phyloP scores from a whole-genome alignment of 2,113 vertebrate genomes.

The Typhlomys cinereus region DNA sequence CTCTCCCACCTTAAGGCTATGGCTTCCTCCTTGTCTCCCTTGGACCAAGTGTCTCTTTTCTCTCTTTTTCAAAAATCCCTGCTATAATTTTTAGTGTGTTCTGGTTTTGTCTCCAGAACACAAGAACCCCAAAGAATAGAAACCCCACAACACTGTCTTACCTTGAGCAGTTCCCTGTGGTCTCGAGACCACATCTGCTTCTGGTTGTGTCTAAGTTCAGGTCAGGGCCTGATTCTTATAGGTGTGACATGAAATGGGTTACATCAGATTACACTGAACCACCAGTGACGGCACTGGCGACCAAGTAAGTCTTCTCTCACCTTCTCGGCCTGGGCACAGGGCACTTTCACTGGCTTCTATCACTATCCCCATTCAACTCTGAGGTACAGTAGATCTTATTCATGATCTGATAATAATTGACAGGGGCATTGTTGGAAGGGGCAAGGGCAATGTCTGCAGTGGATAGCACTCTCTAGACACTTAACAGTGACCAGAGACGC shows the following conservation, averaged over 20 bases:
- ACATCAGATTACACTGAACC: neutral
- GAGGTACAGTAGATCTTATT: neutral
- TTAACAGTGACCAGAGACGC: neutral
- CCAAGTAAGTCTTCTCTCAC: neutral
- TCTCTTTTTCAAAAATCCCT: too few species aligned
- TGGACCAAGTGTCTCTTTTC: too few species aligned
- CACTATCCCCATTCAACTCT: neutral
- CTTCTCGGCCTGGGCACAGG: neutral
- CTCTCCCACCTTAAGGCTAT: too few species aligned
- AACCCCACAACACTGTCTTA: too few species aligned
- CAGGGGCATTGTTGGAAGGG: rapidly evolving
- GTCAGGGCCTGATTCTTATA: neutral
- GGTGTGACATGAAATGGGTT: neutral
- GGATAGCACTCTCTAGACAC: neutral
- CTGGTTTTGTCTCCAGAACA: too few species aligned
- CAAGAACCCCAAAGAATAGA: too few species aligned
- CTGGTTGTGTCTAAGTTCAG: neutral
- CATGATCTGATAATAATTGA: neutral
- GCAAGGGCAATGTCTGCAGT: neutral
- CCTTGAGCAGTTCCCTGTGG: neutral
- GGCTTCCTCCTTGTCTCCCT: too few species aligned
- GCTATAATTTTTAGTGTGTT: too few species aligned
- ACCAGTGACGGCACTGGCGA: neutral
- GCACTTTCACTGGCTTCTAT: neutral
- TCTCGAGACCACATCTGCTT: neutral